Evolutionary conservation across 2,113 vertebrate genomes (phyloP), one percentile per base, ranked within the genome.

Genomic region (Pseudorasbora parva): DNA sequence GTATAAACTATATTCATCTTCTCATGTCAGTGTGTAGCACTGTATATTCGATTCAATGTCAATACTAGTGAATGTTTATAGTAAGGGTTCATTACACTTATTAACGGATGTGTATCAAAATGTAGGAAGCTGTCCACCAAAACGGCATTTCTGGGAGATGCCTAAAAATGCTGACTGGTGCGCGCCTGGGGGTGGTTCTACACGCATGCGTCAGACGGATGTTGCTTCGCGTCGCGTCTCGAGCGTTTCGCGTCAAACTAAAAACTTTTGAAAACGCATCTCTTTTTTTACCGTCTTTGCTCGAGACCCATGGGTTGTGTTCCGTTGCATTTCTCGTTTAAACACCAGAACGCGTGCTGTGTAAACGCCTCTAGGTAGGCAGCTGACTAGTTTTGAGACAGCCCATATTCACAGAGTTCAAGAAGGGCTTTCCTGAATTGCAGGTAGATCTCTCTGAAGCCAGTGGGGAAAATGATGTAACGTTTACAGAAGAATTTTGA

Each of bases 61-160:
- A 17, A 9, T 15, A 47, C 45, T 5, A 27, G 27, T 59, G 57
- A 6, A 8, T 57, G n/a, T n/a, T n/a, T n/a, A n/a, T 14, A 56
- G 15, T 12, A 57, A n/a, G 57, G 27, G 10, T 41, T 69, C 87
- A 90, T 93, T 93, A 89, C 86, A 66, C 9, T 54, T 51, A 8
- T 72, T 23, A 6, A 21, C 43, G 68, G 25, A 80, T 12, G 84
- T 0, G 78, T 78, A 78, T 73, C 14, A 59, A 62, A 62, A 62
- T 23, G 15, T 56, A 25, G 0, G 2, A 33, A 43, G 5, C 21
- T 78, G 56, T 37, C 37, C 19, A 62, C 7, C 12, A 19, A 62
- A 14, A 43, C 11, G 0, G 19, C 33, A 17, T 43, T 49, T 25
- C 23, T 60, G 5, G 14, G 77, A 64, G n/a, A 47, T 43, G 30